Conservation (phyloP, 2,888 invertebrate species). For the Pogonocherus hispidulus region DNA sequence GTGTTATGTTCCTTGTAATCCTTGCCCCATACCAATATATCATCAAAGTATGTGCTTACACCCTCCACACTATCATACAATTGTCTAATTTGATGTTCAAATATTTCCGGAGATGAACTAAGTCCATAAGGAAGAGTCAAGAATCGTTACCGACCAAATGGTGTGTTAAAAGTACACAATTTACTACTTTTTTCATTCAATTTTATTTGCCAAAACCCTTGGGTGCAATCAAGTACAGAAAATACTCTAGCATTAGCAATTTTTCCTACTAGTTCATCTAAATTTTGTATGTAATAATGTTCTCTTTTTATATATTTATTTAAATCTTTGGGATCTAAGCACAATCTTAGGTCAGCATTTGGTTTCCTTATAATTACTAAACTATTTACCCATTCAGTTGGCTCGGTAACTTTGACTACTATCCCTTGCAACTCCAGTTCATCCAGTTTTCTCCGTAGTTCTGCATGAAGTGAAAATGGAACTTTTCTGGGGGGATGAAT, state of each 20-base stretch:
- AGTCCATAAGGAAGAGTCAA: constrained; percentile 2
- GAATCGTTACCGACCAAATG: constrained; percentile 40
- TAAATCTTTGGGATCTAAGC: constrained; percentile 46
- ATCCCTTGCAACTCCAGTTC: constrained; percentile 36
- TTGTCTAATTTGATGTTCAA: too few relatives aligned
- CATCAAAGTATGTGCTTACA: too few relatives aligned
- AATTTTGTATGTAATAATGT: constrained; percentile 36
- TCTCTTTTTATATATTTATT: constrained; percentile 42
- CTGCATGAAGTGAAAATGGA: constrained; percentile 31
- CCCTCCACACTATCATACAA: too few relatives aligned
- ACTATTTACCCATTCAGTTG: constrained; percentile 46
- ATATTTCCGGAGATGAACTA: too few relatives aligned
- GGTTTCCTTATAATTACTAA: constrained; percentile 45
- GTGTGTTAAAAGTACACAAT: constrained; percentile 43
- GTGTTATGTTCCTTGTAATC: too few relatives aligned
- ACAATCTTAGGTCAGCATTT: constrained; percentile 42
- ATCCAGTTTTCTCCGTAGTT: constrained; percentile 39
- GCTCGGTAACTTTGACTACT: constrained; percentile 36
- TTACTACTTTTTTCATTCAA: constrained; percentile 39
- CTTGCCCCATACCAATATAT: too few relatives aligned
- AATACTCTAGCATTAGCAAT: constrained; percentile 35
- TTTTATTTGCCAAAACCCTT: constrained; percentile 34
- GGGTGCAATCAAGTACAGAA: constrained; percentile 26
- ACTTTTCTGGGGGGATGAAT: constrained; percentile 37
- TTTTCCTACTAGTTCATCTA: constrained; percentile 27